Base-by-base conservation (phyloP, 2,113 vertebrate species). In the Odocoileus hemionus region DNA sequence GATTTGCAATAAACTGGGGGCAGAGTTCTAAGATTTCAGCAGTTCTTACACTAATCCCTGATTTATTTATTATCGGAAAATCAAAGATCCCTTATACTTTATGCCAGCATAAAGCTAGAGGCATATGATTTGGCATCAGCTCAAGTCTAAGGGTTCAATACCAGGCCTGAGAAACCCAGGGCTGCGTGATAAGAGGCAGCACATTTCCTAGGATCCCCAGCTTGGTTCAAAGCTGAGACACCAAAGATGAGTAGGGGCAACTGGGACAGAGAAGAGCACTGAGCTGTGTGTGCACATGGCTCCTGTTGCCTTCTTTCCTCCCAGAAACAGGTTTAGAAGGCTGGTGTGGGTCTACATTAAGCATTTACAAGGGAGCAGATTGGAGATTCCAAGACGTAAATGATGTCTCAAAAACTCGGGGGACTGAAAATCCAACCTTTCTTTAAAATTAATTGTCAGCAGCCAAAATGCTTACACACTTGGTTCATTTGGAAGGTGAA, bases 1-100 rank as follows among this genome's bases (percentile, higher is more conserved):
- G 45, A 82, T 91, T 96, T 93, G 47, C 0, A 1, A 98, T 97
- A 98, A 98, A 98, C 85, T 94, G 60, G 94, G 84, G 61, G 39
- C 93, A 97, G 79, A 96, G 97, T 95, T 97, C 95, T 98, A 98
- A 98, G 97, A 96, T 97, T 98, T 98, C 96, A 97, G 96, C 94
- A 97, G 94, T 93, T 97, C 94, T 96, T 98, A 91, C 90, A 93
- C 96, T 98, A 98, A 98, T 96, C 95, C 98, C 96, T 98, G 96
- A 97, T 96, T 98, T 98, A 98, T 98, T 98, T 97, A 97, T 98
- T 98, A 97, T 94, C 1, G 76, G 92, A 97, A 98, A 98, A 98
- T 97, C 97, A 98, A 98, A 98, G 95, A 98, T 95, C 78, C 54
- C 94, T 95, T 97, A 96, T 87, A 90, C 89, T 98, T 98, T 97